Conservation (phyloP, 2,113 vertebrate genomes). For the Tragulus kanchil region DNA sequence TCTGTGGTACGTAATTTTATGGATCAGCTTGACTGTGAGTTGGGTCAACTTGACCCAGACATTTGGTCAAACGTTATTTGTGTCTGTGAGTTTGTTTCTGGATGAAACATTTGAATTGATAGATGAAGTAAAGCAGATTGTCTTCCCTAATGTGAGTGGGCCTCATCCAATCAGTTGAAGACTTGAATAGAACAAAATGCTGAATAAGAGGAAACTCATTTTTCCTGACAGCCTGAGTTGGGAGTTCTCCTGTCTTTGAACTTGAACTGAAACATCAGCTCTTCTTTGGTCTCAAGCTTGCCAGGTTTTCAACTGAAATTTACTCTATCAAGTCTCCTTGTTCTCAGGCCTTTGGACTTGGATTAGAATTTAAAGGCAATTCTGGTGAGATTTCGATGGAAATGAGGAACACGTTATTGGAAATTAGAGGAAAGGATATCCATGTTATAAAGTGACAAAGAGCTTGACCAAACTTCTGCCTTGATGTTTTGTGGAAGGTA, state of each 20-base stretch:
- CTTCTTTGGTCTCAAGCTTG: background rate
- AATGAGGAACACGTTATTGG: background rate
- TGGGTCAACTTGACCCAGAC: background rate
- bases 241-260: background rate
- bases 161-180: background rate
- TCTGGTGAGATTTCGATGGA: background rate
- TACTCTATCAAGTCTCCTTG: background rate
- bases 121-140: background rate
- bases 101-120: background rate
- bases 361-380: background rate
- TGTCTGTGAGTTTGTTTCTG: background rate
- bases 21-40: background rate
- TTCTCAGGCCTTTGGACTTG: background rate
- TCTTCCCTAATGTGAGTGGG: background rate
- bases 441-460: background rate
- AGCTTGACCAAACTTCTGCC: background rate
- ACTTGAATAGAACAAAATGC: background rate
- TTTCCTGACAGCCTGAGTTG: background rate
- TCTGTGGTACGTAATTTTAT: background rate
- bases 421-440: background rate
- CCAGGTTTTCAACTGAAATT: background rate
- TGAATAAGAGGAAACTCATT: background rate
- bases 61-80: background rate
- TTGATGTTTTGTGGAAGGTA: background rate
- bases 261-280: background rate